Evolutionary conservation across 2,113 vertebrate genomes (phyloP).

Genomic region (Pterocles orientalis): DNA sequence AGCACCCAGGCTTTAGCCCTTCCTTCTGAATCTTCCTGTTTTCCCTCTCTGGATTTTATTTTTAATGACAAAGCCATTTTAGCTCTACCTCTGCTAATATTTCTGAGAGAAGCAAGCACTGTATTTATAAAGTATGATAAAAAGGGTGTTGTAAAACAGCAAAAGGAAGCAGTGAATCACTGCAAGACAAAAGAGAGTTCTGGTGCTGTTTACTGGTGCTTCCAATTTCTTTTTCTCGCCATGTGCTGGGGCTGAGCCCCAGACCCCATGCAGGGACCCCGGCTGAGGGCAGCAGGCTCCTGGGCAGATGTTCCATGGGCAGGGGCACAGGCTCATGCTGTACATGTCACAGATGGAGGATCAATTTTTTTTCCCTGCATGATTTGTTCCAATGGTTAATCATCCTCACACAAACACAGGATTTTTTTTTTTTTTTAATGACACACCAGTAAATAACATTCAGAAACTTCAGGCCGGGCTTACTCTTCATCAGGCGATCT

Average conservation of each 20-base stretch:
- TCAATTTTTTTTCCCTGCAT: neutral
- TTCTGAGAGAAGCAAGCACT: neutral
- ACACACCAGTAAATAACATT: neutral
- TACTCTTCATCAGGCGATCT: neutral
- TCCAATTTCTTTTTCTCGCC: neutral
- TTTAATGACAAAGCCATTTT: slow-evolving; percentile 44
- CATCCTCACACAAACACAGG: slow-evolving; percentile 18
- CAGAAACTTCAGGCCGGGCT: neutral
- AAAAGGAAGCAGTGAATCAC: neutral
- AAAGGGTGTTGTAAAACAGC: neutral
- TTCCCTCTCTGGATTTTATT: neutral
- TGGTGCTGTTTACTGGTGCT: neutral
- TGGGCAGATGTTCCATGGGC: neutral
- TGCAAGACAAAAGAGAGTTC: neutral
- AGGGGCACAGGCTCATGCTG: neutral
- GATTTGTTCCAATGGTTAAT: slow-evolving; percentile 58
- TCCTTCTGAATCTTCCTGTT: neutral
- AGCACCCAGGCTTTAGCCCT: slow-evolving; percentile 12
- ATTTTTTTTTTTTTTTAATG: neutral
- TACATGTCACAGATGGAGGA: neutral
- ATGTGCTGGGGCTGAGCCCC: neutral
- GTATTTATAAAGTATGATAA: neutral
- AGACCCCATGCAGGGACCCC: rapidly evolving
- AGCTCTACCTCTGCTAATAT: slow-evolving; percentile 31
- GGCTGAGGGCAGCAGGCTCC: neutral